Conservation (phyloP, 1,140 invertebrate species). For the Fopius arisanus region DNA sequence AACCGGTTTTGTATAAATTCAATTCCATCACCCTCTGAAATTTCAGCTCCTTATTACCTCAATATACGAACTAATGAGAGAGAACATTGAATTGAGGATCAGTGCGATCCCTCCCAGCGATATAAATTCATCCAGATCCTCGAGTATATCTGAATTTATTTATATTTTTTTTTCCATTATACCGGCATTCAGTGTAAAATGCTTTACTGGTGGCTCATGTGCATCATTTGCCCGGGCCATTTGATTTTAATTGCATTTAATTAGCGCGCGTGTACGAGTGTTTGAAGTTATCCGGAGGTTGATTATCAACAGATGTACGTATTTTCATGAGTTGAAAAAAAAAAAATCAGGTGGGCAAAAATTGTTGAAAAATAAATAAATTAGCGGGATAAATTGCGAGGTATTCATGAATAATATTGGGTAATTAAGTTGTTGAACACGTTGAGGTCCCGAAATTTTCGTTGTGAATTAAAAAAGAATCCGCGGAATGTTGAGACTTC, state of each 20-base stretch:
- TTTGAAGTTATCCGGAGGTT: not conserved
- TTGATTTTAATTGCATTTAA: conserved; percentile 5
- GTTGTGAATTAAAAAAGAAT: not conserved
- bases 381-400: too few species aligned
- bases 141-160: conserved; percentile 48
- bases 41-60: not conserved
- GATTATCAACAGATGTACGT: not conserved
- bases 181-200: not conserved
- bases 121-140: conserved; percentile 35
- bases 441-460: not conserved
- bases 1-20: not conserved
- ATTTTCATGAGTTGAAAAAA: not conserved
- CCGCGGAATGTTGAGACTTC: not conserved
- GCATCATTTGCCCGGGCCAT: not conserved
- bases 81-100: not conserved
- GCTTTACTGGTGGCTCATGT: not conserved
- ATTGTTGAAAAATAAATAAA: not conserved
- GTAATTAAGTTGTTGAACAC: not conserved
- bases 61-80: not conserved
- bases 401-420: not conserved
- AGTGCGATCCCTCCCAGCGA: not conserved
- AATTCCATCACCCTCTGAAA: not conserved
- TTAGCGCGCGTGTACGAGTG: not conserved
- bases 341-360: not conserved
- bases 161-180: conserved; percentile 36